A percentile compares a stretch with the other conserved stretches of the same genome.
These are phyloP conservation scores for Drosophila punjabiensis DNA, from an alignment of 1,140 invertebrate species.

Conservation along the genomic window DNA sequence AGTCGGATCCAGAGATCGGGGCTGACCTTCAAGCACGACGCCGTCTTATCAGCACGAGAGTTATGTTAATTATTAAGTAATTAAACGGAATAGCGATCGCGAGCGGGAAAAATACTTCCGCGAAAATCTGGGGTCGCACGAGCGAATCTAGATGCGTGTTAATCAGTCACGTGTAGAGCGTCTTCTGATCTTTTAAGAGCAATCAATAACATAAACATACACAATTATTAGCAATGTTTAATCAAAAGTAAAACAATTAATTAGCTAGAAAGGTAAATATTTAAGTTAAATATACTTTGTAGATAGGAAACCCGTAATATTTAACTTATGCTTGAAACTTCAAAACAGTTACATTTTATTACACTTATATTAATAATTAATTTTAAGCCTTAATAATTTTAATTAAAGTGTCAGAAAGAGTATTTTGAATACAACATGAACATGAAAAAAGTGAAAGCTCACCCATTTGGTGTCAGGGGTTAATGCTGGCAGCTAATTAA, in stretches of 20 bases:
- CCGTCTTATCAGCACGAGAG: conserved; percentile 28
- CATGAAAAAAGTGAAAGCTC: background rate
- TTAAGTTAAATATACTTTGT: too few species aligned
- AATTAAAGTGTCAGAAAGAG: background rate
- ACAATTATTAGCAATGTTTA: background rate
- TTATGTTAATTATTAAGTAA: background rate
- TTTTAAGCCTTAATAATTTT: background rate
- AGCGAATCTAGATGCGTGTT: background rate
- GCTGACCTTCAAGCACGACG: conserved; percentile 51
- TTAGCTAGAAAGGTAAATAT: too few species aligned
- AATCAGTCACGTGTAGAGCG: conserved; percentile 13
- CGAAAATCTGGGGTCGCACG: conserved; percentile 27
- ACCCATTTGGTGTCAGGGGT: background rate
- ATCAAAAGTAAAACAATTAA: background rate
- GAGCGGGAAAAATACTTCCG: conserved; percentile 18
- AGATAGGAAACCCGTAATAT: background rate
- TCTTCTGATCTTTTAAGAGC: background rate
- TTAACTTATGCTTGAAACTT: background rate
- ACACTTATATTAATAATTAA: background rate
- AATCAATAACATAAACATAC: background rate
- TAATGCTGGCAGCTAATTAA: conserved; percentile 28
- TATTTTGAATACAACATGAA: too few species aligned
- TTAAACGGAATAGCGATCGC: conserved; percentile 19
- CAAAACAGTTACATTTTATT: too few species aligned
- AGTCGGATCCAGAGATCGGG: conserved; percentile 18